Evolutionary conservation across 2,797 vertebrate genomes (phyloP).

Genomic region (Pseudocheirus occidentalis): DNA sequence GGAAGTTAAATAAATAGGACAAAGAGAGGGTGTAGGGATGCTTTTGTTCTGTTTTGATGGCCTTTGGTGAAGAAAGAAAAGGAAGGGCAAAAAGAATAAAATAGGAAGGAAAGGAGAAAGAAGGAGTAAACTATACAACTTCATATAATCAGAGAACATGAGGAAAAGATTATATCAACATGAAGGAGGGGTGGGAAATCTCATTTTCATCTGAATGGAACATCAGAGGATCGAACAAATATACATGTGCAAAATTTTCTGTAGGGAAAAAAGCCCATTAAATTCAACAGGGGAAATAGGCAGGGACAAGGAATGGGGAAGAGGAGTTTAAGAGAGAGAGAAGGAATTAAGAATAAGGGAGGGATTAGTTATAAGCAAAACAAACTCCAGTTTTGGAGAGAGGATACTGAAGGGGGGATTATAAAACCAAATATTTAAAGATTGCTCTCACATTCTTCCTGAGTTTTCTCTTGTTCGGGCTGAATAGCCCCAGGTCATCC

Average conservation of each 20-base stretch:
- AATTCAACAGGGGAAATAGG: neutral
- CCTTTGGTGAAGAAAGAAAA: neutral
- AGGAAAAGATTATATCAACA: neutral
- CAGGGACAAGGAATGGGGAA: neutral
- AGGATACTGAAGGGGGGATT: neutral
- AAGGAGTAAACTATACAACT: neutral
- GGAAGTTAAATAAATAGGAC: neutral
- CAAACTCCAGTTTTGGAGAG: neutral
- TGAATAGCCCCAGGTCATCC: neutral
- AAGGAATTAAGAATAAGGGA: neutral
- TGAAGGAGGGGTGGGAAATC: neutral
- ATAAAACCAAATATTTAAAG: neutral
- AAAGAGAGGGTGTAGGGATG: neutral
- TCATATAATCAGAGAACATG: neutral
- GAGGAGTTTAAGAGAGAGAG: neutral
- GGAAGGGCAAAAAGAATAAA: neutral
- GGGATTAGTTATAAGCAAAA: neutral
- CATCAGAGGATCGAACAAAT: neutral
- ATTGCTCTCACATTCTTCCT: neutral
- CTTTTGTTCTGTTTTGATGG: neutral
- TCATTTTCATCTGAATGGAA: neutral
- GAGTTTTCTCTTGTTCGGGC: neutral
- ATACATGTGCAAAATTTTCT: neutral
- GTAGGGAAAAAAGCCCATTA: neutral
- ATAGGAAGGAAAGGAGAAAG: neutral